Evolutionary conservation across 2,113 vertebrate genomes (phyloP).

Genomic region (Delphinapterus leucas): DNA sequence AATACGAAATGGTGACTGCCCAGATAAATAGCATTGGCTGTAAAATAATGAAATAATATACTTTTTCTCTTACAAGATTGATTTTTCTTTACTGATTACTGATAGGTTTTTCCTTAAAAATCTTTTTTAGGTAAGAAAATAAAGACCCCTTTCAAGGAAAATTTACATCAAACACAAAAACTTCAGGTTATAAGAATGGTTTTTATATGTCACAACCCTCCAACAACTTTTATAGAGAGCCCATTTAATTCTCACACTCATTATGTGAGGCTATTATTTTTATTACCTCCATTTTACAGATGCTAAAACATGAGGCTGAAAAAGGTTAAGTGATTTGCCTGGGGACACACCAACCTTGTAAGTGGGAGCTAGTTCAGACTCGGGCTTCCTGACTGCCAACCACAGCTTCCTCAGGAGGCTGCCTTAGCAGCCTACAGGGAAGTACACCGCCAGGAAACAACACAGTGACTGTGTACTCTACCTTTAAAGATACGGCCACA

Average conservation of each 20-base stretch:
- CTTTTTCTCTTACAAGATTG: neutral
- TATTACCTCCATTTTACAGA: conserved; percentile 11
- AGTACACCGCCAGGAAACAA: neutral
- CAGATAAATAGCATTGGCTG: neutral
- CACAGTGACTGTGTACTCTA: neutral
- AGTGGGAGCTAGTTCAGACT: neutral
- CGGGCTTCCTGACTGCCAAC: neutral
- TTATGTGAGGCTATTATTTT: neutral
- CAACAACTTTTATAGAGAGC: neutral
- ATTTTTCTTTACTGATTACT: neutral
- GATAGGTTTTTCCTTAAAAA: conserved; percentile 3
- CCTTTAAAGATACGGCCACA: neutral
- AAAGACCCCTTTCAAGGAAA: conserved; percentile 4
- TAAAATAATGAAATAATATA: neutral
- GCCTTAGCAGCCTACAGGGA: neutral
- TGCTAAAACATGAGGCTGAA: neutral
- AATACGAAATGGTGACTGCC: neutral
- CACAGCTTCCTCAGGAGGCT: neutral
- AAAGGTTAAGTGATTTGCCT: neutral
- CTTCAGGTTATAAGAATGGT: neutral
- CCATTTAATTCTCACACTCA: neutral
- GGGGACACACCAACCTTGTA: neutral
- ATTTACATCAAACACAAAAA: neutral
- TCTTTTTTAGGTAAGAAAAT: conserved; percentile 4
- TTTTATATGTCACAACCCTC: neutral